Evolutionary conservation across 1,140 invertebrate species (phyloP).

Genomic region (Holcopasites calliopsidis): DNA sequence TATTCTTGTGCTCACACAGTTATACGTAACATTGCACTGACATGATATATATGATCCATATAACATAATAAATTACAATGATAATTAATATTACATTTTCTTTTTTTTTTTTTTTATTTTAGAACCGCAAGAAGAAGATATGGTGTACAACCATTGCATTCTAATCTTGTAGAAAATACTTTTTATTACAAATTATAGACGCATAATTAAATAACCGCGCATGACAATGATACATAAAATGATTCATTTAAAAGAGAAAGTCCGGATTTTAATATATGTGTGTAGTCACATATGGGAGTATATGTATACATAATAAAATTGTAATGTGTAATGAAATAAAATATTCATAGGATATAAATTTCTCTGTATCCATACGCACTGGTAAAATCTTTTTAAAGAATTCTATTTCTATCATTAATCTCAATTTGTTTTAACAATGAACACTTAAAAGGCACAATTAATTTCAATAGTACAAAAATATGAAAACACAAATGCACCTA

Average conservation of each 20-base stretch:
- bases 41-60: background rate
- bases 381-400: constrained; percentile 43
- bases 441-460: constrained; percentile 74
- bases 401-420: constrained; percentile 42
- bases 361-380: constrained; percentile 25
- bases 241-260: constrained; percentile 37
- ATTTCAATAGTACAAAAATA: constrained; percentile 74
- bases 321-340: constrained; percentile 5
- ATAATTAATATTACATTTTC: background rate
- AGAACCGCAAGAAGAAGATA: background rate
- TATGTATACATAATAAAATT: constrained; percentile 37
- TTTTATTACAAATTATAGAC: constrained; percentile 25
- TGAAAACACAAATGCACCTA: constrained; percentile 65
- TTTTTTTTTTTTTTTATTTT: constrained; percentile 6
- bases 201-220: constrained; percentile 32
- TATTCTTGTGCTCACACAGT: constrained; percentile 15
- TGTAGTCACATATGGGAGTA: constrained; percentile 13
- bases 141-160: background rate
- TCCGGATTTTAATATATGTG: background rate
- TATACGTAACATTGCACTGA: background rate
- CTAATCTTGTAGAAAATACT: constrained; percentile 17
- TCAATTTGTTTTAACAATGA: constrained; percentile 52
- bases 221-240: constrained; percentile 39
- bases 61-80: no score
- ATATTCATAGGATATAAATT: constrained; percentile 21